Percentiles rank a stretch among this genome's conserved stretches.
phyloP scores from a whole-genome alignment of 2,888 invertebrate species.

The Bimastos eiseni region DNA sequence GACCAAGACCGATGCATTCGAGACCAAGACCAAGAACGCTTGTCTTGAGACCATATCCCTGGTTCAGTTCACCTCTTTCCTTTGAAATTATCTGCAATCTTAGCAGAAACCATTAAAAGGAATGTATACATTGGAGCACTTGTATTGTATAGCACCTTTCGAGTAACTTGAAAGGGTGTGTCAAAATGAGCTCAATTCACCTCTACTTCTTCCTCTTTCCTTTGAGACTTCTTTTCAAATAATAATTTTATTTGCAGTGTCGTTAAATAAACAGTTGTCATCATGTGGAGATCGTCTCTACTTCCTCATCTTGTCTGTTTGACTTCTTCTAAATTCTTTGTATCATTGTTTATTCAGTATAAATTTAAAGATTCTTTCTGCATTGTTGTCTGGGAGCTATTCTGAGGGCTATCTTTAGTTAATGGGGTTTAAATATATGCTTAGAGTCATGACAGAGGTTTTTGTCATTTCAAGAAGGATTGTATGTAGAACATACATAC shows the following conservation, averaged over 20 bases:
- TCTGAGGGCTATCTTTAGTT: not conserved
- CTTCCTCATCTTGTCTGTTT: not conserved
- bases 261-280: not conserved
- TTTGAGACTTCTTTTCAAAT: too few relatives aligned
- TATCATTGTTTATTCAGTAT: not conserved
- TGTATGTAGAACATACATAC: not conserved
- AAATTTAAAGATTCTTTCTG: not conserved
- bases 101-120: too few relatives aligned
- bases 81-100: too few relatives aligned
- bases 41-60: too few relatives aligned
- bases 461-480: not conserved
- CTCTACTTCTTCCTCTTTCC: too few relatives aligned
- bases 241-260: too few relatives aligned
- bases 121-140: too few relatives aligned
- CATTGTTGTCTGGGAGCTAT: not conserved
- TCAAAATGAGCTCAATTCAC: too few relatives aligned
- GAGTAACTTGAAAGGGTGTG: not conserved
- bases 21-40: too few relatives aligned
- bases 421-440: not conserved
- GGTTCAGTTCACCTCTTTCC: too few relatives aligned
- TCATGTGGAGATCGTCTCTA: not conserved
- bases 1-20: too few relatives aligned
- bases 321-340: not conserved
- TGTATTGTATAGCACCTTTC: too few relatives aligned
- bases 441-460: not conserved